Base-by-base conservation (phyloP, 2,797 vertebrate species). In the Streptopelia turtur region DNA sequence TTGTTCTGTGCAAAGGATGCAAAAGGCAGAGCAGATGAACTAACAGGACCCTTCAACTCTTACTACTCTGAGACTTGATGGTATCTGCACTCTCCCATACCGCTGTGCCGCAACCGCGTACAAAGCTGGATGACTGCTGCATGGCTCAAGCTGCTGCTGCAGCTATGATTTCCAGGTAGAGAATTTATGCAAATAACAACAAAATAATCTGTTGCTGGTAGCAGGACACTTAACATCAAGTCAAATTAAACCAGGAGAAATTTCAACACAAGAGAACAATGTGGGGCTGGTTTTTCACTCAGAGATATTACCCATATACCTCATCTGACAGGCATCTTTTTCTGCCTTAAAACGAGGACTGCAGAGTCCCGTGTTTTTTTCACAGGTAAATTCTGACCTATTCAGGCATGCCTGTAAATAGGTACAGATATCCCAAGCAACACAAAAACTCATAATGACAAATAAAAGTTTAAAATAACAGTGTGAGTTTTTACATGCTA, bases 41-140 rank as follows among this genome's bases (percentile, higher is more conserved):
- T 21, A 31, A 18, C 12, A 69, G 35, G 10, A 45, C 10, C 1
- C 11, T 63, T 79, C 16, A 31, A 16, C 23, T 23, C 24, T 11
- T 35, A 7, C 37, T 53, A 8, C 59, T 49, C 53, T 6, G 22
- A 49, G 39, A 9, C 7, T 25, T 16, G 18, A 16, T 20, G 41
- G 13, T 66, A 8, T 43, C 27, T 87, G 82, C 53, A 7, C 20
- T 17, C 43, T 49, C 33, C 57, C 16, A 2, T 5, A 22, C 28
- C 1, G 1, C 31, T 12, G 28, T 43, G 39, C 33, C 35, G 64
- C 24, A 31, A 2, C 13, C 11, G 6, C 7, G 1, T 16, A 7
- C 41, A 16, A 30, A 59, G 22, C 17, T 50, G 53, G 22, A 37
- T 1, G 6, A 28, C 13, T 22, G 50, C 45, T 21, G 22, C 6